A percentile compares a stretch with the other conserved stretches of the same genome.
Evolutionary conservation across 2,113 vertebrate genomes (phyloP).

Genomic region (Thalassarche chlororhynchos): DNA sequence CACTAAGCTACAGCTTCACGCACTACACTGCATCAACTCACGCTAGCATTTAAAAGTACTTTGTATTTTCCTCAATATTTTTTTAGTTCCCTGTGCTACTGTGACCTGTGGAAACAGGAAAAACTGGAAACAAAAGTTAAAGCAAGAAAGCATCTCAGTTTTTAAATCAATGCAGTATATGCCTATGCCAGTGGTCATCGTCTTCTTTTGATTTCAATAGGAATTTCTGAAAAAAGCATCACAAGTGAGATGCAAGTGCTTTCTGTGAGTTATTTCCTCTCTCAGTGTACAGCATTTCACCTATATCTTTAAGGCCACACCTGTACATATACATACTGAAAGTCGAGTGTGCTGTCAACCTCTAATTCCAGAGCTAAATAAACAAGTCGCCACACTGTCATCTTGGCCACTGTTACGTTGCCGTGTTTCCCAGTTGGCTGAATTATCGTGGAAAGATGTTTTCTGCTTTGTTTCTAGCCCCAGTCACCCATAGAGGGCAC

Average conservation of each 20-base stretch:
- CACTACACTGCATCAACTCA: neutral
- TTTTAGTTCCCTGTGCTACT: neutral
- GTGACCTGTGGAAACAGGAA: neutral
- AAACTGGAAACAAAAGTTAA: neutral
- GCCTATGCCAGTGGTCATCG: neutral
- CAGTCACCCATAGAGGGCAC: slow-evolving; percentile 40
- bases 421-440: neutral
- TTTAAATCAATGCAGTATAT: neutral
- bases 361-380: neutral
- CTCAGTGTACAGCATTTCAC: neutral
- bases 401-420: neutral
- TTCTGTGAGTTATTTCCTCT: neutral
- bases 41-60: neutral
- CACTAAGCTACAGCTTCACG: neutral
- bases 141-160: neutral
- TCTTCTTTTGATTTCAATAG: neutral
- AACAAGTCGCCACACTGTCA: neutral
- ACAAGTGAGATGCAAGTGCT: neutral
- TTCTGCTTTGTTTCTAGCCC: neutral
- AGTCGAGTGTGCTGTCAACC: neutral
- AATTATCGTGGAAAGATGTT: neutral
- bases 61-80: neutral
- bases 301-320: neutral
- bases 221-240: neutral
- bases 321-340: neutral